Base-by-base conservation (phyloP, 2,797 vertebrate genomes). In the Glossophaga mutica region DNA sequence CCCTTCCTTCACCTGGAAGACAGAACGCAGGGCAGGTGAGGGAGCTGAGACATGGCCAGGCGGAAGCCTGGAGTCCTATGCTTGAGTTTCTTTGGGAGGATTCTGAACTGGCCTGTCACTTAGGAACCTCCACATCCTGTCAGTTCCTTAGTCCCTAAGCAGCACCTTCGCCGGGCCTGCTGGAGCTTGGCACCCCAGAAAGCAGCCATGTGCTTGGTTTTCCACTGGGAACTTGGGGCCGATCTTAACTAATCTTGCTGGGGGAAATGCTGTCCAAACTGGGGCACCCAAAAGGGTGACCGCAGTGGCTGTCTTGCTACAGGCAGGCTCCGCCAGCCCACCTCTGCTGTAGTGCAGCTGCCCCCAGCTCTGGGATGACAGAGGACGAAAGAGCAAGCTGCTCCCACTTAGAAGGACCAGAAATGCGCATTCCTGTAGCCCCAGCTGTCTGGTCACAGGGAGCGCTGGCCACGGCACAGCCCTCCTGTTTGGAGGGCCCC, bases 401-500 rank as follows among this genome's bases (percentile, higher is more conserved):
- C 57, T 96, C 78, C 48, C 21, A 83, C 92, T 95, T 89, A 59
- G 87, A 90, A 76, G 59, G 29, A 52, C 3, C 37, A 90, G 94
- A 89, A 74, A 78, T 65, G 83, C 92, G 37, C 77, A 88, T 96
- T 91, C 94, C 87, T 94, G 24, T 74, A 87, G 88, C 70, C 71
- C 77, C 39, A 21, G 11, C 77, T 46, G 2, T 46, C 65, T 32
- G 68, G 42, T 59, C 10, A 85, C 34, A 1, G 21, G 39, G 37
- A 11, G 65, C 24, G 12, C 59, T 15, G 59, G 59, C 12, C 57
- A 70, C 39, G 5, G 19, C 81, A 34, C 5, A 2, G 32, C 0
- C 6, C 24, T 32, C n/a, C 12, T 12, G 0, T 81, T 68, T 57
- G 34, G 24, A 59, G 71, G 87, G 42, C 82, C 50, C 37, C 2